phyloP scores from a whole-genome alignment of 2,797 vertebrate genomes.

The Microctenopoma lineatum region DNA sequence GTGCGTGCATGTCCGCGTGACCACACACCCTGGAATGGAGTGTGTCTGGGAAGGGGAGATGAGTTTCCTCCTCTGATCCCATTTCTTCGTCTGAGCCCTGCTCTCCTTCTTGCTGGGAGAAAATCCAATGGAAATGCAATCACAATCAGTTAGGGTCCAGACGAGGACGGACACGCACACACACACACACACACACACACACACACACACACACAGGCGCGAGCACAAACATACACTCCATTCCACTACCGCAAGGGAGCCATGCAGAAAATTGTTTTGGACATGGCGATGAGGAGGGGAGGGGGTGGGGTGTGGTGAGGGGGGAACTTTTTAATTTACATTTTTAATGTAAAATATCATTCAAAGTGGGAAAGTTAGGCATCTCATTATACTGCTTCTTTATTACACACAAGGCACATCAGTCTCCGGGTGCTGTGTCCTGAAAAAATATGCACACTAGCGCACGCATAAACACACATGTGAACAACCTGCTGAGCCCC shows the following conservation, averaged over 20 bases:
- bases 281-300: constrained; percentile 77
- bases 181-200: constrained; percentile 39
- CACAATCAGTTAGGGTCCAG: constrained; percentile 81
- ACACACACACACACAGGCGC: constrained; percentile 39
- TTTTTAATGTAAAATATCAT: constrained; percentile 86
- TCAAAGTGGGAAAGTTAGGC: constrained; percentile 82
- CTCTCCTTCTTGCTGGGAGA: constrained; percentile 63
- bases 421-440: constrained; percentile 65
- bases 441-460: constrained; percentile 50
- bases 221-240: constrained; percentile 46
- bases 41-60: constrained; percentile 74
- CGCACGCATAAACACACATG: constrained; percentile 51
- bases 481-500: constrained; percentile 63
- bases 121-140: constrained; percentile 82
- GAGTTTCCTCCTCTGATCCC: constrained; percentile 76
- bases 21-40: constrained; percentile 59
- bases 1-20: constrained; percentile 25
- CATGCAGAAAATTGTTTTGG: constrained; percentile 88
- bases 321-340: constrained; percentile 82
- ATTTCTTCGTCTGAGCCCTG: constrained; percentile 68
- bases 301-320: constrained; percentile 55
- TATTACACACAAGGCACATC: constrained; percentile 78
- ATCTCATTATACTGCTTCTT: constrained; percentile 81
- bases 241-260: constrained; percentile 73
- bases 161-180: constrained; percentile 57